Percentiles rank a stretch among this genome's conserved stretches.
Conservation (phyloP, 2,888 invertebrate species). For the Calameuta pallipes region DNA sequence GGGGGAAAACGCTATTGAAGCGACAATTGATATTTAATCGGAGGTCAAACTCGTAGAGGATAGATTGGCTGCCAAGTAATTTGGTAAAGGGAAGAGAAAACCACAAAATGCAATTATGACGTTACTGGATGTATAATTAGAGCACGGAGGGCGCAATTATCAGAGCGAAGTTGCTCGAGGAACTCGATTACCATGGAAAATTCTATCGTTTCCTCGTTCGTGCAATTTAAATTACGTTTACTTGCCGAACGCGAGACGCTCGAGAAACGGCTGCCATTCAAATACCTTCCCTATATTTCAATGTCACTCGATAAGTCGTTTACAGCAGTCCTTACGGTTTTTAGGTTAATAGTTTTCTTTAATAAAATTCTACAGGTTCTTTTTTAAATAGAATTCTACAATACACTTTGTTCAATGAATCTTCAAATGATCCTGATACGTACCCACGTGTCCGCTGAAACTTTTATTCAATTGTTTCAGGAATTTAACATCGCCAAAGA, state of each 20-base stretch:
- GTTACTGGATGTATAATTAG: neutral
- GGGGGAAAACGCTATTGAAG: neutral
- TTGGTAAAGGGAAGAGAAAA: neutral
- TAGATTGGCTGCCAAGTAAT: neutral
- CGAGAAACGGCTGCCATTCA: neutral
- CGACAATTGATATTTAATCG: neutral
- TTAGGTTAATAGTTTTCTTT: no score
- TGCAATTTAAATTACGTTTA: neutral
- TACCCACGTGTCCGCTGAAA: slow-evolving; percentile 43
- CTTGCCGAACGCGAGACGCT: neutral
- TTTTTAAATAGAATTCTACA: no score
- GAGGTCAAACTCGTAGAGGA: neutral
- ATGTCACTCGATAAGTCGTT: neutral
- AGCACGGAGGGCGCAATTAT: neutral
- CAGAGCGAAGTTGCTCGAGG: neutral
- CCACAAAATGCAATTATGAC: neutral
- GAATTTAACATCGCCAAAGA: slow-evolving; percentile 76
- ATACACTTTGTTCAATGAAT: neutral
- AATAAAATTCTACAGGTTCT: no score
- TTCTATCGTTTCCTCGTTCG: neutral
- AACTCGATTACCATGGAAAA: neutral
- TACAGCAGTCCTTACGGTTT: neutral
- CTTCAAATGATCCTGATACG: neutral
- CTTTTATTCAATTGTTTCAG: slow-evolving; percentile 62
- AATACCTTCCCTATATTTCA: neutral